A percentile compares a stretch with the other conserved stretches of the same genome.
Conservation (phyloP, 2,113 vertebrate genomes). For the Parotia lawesii region DNA sequence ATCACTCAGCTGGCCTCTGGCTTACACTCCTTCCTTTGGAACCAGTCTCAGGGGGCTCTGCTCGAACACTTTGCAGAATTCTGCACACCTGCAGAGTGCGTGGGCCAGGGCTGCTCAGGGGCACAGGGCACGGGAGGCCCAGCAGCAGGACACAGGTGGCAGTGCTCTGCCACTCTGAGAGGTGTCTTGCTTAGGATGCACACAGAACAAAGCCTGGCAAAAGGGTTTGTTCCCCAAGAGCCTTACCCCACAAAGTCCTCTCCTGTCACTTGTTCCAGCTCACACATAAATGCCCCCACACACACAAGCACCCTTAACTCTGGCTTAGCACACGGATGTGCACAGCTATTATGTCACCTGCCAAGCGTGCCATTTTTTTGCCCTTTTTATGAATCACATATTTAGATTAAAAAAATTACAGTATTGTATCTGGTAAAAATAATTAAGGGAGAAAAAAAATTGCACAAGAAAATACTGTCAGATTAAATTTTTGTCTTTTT, state of each 20-base stretch:
- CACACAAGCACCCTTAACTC: too few species aligned
- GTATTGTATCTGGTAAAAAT: neutral
- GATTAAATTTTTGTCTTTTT: neutral
- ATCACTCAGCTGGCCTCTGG: neutral
- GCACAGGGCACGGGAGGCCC: accelerated
- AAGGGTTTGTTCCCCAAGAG: neutral
- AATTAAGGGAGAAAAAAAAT: neutral
- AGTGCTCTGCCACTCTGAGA: accelerated
- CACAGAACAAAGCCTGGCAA: neutral
- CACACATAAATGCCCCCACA: too few species aligned
- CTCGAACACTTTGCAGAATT: neutral
- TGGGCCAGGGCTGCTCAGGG: neutral
- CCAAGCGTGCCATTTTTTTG: neutral
- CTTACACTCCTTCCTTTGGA: neutral
- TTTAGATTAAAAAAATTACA: neutral
- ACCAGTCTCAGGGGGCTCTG: accelerated
- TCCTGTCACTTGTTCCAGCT: neutral
- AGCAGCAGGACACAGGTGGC: neutral
- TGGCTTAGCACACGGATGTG: neutral
- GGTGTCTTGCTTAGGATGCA: neutral
- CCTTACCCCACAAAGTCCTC: neutral
- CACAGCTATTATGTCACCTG: neutral
- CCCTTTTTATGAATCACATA: neutral
- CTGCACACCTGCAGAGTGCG: accelerated
- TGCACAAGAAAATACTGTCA: neutral